Evolutionary conservation across 2,113 vertebrate genomes (phyloP).

Genomic region (Gallinago paraguaiae): DNA sequence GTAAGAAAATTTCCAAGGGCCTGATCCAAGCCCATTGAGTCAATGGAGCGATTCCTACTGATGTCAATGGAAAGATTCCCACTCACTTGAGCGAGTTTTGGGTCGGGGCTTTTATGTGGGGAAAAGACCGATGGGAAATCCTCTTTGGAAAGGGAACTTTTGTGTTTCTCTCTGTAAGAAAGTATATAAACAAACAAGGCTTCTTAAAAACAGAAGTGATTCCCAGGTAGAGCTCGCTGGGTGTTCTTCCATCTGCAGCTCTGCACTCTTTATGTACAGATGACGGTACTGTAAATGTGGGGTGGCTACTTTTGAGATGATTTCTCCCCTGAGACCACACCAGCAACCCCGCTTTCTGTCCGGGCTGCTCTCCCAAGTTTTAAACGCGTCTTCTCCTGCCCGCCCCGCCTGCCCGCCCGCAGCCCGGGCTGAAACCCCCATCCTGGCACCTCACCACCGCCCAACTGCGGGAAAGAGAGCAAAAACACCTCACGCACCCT

Average conservation of each 20-base stretch:
- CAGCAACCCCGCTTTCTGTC: not conserved
- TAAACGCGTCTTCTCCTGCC: not conserved
- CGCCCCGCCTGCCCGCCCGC: not conserved
- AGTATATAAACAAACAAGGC: not conserved
- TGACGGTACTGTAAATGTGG: not conserved
- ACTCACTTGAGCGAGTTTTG: not conserved
- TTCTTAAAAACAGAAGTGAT: not conserved
- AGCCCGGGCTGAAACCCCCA: not conserved
- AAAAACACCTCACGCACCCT: not conserved
- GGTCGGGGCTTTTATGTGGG: not conserved
- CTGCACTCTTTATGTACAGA: not conserved
- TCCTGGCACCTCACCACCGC: not conserved
- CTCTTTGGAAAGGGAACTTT: not conserved
- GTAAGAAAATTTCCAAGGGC: not conserved
- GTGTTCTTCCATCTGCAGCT: not conserved
- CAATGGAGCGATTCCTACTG: not conserved
- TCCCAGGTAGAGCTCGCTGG: not conserved
- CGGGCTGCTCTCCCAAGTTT: not conserved
- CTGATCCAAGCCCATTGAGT: not conserved
- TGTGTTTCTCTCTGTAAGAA: not conserved
- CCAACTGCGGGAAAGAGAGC: not conserved
- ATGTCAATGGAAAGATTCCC: not conserved
- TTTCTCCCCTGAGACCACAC: not conserved
- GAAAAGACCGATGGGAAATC: not conserved
- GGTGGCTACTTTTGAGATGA: not conserved